Conservation (phyloP, 2,113 vertebrate genomes). For the Bucco capensis region DNA sequence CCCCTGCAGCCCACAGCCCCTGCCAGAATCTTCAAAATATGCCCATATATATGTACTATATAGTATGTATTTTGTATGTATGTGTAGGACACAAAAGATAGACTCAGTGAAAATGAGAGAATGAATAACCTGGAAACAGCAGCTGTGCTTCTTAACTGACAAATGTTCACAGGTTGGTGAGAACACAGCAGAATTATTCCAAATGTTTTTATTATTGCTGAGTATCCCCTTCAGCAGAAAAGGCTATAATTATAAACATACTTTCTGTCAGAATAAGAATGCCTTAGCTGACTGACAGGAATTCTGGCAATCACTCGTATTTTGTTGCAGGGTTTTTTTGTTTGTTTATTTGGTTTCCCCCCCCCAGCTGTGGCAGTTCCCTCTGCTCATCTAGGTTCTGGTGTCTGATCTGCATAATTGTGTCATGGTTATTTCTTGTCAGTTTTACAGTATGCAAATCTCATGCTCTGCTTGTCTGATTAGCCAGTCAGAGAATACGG, state of each 20-base stretch:
- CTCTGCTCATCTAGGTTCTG: background rate
- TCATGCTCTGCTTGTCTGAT: conserved; percentile 11
- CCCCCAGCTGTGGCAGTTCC: background rate
- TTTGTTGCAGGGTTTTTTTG: background rate
- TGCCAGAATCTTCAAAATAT: background rate
- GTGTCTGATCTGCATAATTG: conserved; percentile 27
- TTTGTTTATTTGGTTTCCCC: background rate
- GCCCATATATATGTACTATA: background rate
- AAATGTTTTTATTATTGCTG: background rate
- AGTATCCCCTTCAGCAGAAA: background rate
- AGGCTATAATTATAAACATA: background rate
- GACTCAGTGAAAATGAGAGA: background rate
- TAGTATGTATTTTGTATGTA: background rate
- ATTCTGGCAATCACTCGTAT: background rate
- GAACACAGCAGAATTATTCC: background rate
- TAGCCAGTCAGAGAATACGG: background rate
- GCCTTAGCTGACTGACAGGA: background rate
- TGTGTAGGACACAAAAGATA: background rate
- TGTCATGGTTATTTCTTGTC: background rate
- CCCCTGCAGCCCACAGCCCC: background rate
- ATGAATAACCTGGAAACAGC: background rate
- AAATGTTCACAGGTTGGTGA: background rate
- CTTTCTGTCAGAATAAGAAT: background rate
- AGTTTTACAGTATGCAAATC: conserved; percentile 32
- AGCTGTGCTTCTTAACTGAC: background rate